Evolutionary conservation across 2,888 invertebrate species (phyloP), one percentile per base, ranked within the genome.

Genomic region (Osmoderma eremita): DNA sequence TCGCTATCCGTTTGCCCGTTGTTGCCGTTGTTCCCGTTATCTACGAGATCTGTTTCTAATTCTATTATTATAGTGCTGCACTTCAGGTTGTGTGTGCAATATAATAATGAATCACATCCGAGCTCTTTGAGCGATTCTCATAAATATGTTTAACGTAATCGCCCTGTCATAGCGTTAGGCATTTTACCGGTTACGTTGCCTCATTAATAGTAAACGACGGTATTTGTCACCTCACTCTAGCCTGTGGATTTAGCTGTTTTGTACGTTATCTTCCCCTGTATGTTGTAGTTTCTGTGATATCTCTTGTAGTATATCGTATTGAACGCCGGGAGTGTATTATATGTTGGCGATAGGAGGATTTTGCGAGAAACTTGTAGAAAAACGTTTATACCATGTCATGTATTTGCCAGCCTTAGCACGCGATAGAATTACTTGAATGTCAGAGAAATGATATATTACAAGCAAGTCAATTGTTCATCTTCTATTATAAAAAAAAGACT

Each of bases 31-130:
- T 53, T 53, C 38, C 42, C 45, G 48, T 61, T 61, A 61, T 61
- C 58, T 61, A 17, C 22, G 30, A 45, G 58, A 61, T 61, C 58
- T 61, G 15, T 61, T 61, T 61, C 58, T 61, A 61, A 45, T 45
- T 61, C 58, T 36, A 61, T 61, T 61, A 61, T 61, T 45, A 53
- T 53, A 17, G 36, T 18, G 6, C 50, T 61, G 58, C 58, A 61
- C 58, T 61, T 61, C 36, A 45, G 45, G 30, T 6, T 58, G 38
- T 41, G 12, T 45, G 18, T 61, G 58, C 42, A 61, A 45, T 45
- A 42, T 36, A 58, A 58, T 58, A 61, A 61, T 30, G 45, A 45
- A 24, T 45, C 24, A 61, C 30, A 30, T 45, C 45, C 24, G 45
- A 45, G 17, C 30, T 61, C 42, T 42, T 48, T 30, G 18, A 61